Evolutionary conservation across 2,888 invertebrate species (phyloP).

Genomic region (Ectemnius continuus): DNA sequence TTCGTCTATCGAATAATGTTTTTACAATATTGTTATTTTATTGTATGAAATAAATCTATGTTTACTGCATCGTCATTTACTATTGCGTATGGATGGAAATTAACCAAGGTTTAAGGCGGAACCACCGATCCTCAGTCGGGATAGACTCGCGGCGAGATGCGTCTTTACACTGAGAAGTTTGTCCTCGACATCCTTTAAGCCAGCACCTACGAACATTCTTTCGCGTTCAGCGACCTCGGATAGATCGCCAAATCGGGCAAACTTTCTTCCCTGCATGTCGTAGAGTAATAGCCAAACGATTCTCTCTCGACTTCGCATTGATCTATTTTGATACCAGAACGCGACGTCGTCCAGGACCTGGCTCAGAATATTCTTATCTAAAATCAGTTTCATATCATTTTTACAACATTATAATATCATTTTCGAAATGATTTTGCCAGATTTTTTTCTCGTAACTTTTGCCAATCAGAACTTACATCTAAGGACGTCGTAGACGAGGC

Average conservation of each 20-base stretch:
- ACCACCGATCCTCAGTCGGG: conserved; percentile 86
- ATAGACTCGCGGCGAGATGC: conserved; percentile 87
- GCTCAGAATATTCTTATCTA: conserved; percentile 84
- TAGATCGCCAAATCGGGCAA: conserved; percentile 66
- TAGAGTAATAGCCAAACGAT: conserved; percentile 85
- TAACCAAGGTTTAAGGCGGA: conserved; percentile 83
- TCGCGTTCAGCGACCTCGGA: conserved; percentile 55
- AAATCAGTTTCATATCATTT: no score
- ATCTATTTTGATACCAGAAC: conserved; percentile 81
- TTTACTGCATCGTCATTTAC: no score
- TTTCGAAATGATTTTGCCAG: neutral
- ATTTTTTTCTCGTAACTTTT: neutral
- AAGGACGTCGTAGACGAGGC: conserved; percentile 86
- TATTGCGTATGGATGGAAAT: neutral
- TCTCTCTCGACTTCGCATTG: conserved; percentile 75
- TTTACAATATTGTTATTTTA: no score
- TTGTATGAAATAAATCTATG: no score
- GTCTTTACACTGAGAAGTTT: conserved; percentile 84
- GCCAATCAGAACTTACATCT: conserved; percentile 80
- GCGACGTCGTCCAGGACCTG: conserved; percentile 83
- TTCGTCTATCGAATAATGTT: conserved; percentile 77
- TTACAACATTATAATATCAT: no score
- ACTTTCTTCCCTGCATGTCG: conserved; percentile 84
- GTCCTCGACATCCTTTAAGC: conserved; percentile 81
- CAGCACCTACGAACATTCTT: conserved; percentile 61